These are phyloP conservation scores for Catharus ustulatus DNA, from an alignment of 2,797 vertebrate species.

Conservation along the genomic window DNA sequence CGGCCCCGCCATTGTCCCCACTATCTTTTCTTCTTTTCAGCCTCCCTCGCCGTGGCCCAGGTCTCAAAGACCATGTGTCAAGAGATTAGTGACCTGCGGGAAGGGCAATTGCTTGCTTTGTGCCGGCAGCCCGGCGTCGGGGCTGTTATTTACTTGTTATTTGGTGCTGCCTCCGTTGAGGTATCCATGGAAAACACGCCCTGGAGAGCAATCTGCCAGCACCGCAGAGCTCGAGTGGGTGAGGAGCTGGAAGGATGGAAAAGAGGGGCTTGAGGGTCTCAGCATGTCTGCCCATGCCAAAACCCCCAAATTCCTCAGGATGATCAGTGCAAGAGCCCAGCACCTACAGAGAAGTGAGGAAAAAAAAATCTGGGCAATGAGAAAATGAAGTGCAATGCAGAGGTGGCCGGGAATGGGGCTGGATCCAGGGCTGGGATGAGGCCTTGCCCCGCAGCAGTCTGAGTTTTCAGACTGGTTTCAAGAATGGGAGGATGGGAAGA, in stretches of 20 bases:
- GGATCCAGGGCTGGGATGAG: background rate
- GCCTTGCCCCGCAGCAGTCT: background rate
- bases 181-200: conserved; percentile 16
- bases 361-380: background rate
- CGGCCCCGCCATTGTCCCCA: background rate
- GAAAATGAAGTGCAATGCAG: fast-evolving
- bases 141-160: conserved; percentile 19
- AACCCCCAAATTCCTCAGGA: background rate
- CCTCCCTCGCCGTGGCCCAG: conserved; percentile 8
- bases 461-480: background rate
- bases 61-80: conserved; percentile 51
- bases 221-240: fast-evolving
- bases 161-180: conserved; percentile 3
- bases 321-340: fast-evolving
- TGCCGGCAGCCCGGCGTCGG: background rate
- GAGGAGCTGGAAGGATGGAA: background rate
- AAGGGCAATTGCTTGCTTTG: conserved; percentile 50
- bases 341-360: fast-evolving
- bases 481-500: background rate
- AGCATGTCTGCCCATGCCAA: fast-evolving
- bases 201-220: background rate
- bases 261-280: background rate
- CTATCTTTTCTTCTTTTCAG: conserved; percentile 51
- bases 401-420: background rate
- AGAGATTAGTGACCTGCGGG: conserved; percentile 49